These are phyloP conservation scores for Agrilus mali DNA, from an alignment of 2,888 invertebrate species.

Conservation along the genomic window DNA sequence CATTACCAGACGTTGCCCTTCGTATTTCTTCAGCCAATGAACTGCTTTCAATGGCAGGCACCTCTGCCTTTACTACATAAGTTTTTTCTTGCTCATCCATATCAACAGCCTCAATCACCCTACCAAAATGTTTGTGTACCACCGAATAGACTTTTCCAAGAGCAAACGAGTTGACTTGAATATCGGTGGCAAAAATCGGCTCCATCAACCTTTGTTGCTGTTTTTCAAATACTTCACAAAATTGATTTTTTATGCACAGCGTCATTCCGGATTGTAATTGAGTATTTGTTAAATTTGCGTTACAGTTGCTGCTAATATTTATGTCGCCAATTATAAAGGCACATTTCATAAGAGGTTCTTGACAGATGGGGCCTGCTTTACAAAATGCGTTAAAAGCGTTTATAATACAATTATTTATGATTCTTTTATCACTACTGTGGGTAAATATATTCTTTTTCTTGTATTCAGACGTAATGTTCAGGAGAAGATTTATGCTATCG, in stretches of 20 bases:
- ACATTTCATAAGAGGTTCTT: conserved; percentile 94
- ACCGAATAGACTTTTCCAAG: conserved; percentile 34
- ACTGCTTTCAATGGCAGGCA: conserved; percentile 96
- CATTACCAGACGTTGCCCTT: conserved; percentile 91
- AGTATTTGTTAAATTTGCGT: conserved; percentile 15
- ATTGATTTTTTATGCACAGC: conserved; percentile 41
- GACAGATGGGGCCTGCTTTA: conserved; percentile 86
- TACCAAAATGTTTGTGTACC: conserved; percentile 75
- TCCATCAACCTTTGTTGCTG: conserved; percentile 86
- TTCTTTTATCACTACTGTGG: conserved; percentile 33
- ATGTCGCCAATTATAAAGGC: conserved; percentile 56
- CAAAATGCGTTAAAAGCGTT: conserved; percentile 78
- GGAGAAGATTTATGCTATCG: conserved; percentile 78
- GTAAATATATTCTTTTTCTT: conserved; percentile 42
- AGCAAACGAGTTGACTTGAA: conserved; percentile 28
- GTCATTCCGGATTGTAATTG: conserved; percentile 16
- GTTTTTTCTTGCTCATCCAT: conserved; percentile 82
- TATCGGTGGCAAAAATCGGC: conserved; percentile 62
- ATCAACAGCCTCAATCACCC: conserved; percentile 72
- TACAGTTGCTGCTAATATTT: conserved; percentile 13
- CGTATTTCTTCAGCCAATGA: conserved; percentile 88
- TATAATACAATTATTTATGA: conserved; percentile 64
- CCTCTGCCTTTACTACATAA: conserved; percentile 76
- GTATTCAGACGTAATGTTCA: conserved; percentile 67
- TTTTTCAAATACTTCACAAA: conserved; percentile 75